Evolutionary conservation across 2,888 invertebrate species (phyloP).

Genomic region (Microctonus brassicae): DNA sequence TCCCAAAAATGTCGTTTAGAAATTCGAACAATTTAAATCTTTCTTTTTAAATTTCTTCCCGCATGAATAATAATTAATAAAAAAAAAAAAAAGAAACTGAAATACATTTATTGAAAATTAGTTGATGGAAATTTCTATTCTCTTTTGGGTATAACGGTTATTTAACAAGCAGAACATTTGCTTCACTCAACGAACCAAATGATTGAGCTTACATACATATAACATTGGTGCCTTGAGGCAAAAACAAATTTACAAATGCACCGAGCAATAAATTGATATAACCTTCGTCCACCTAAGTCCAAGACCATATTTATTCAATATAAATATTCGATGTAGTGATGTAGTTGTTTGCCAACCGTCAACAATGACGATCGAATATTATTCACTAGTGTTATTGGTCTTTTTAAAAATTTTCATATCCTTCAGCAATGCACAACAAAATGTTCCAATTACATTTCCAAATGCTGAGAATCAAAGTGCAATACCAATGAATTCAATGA

Average conservation of each 20-base stretch:
- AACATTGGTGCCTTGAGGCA: constrained; percentile 30
- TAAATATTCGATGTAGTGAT: neutral
- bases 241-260: constrained; percentile 32
- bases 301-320: constrained; percentile 10
- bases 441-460: constrained; percentile 26
- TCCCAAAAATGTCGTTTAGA: neutral
- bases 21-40: no score
- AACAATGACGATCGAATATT: constrained; percentile 10
- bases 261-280: constrained; percentile 20
- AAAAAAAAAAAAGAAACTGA: neutral
- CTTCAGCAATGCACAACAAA: constrained; percentile 26
- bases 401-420: constrained; percentile 17
- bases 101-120: neutral
- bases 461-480: constrained; percentile 39
- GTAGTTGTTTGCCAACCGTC: constrained; percentile 23
- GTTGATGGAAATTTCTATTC: neutral
- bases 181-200: constrained; percentile 57
- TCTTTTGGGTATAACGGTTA: constrained; percentile 1
- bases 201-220: constrained; percentile 47
- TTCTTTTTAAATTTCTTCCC: no score
- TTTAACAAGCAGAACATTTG: neutral
- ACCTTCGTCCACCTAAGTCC: neutral
- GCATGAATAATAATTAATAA: no score
- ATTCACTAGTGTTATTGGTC: constrained; percentile 19
- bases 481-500: neutral